These are phyloP conservation scores for Odocoileus virginianus DNA, from an alignment of 2,113 vertebrate genomes.

Conservation along the genomic window DNA sequence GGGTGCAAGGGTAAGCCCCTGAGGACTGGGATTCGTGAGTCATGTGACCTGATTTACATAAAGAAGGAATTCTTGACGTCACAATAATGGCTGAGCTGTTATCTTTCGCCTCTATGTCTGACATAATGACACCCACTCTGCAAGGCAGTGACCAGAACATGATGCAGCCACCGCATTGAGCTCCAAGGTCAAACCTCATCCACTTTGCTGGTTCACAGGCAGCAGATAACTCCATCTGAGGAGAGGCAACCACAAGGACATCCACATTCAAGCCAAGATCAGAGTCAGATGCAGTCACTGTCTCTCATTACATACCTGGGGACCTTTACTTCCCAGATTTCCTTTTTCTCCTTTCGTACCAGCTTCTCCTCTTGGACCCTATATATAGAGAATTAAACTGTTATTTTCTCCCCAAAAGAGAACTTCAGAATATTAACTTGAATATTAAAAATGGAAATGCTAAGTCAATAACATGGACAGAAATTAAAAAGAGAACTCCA, in stretches of 20 bases:
- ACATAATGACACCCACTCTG: background rate
- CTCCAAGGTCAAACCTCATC: background rate
- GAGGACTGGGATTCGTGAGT: background rate
- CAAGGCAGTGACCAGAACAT: background rate
- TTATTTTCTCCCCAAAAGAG: constrained; percentile 21
- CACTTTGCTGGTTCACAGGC: background rate
- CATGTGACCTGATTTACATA: background rate
- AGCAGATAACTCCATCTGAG: background rate
- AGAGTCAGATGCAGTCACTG: background rate
- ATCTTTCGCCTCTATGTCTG: background rate
- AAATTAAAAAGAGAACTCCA: background rate
- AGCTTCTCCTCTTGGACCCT: constrained; percentile 58
- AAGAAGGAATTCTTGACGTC: background rate
- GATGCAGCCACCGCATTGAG: fast-evolving
- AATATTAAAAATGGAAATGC: background rate
- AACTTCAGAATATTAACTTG: background rate
- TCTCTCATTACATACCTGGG: constrained; percentile 52
- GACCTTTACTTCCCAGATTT: constrained; percentile 49
- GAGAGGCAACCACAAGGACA: background rate
- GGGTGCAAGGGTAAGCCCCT: background rate
- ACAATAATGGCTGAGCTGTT: background rate
- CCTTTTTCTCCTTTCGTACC: constrained; percentile 69
- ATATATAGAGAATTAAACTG: background rate
- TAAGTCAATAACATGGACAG: background rate
- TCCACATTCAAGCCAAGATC: background rate